phyloP scores from a whole-genome alignment of 2,797 vertebrate species.

The Micropoecilia bifurca region DNA sequence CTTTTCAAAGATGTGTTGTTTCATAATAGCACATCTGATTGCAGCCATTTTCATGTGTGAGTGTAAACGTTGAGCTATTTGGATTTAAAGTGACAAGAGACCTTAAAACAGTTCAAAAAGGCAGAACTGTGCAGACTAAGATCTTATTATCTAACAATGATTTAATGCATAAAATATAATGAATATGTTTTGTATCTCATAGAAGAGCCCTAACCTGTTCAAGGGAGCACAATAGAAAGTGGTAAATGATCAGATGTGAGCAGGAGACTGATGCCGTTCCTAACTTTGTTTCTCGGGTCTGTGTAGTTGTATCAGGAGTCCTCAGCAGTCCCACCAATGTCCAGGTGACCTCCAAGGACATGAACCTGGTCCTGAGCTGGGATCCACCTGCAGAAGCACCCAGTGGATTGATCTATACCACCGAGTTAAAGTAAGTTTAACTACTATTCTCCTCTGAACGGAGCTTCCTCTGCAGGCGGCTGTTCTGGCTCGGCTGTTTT shows the following conservation, averaged over 20 bases:
- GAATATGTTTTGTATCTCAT: no score
- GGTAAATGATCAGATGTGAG: neutral
- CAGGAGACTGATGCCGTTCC: neutral
- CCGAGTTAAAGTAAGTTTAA: conserved; percentile 58
- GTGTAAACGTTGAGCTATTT: no score
- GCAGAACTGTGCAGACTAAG: no score
- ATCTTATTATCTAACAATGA: no score
- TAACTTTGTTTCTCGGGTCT: neutral
- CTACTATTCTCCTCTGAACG: neutral
- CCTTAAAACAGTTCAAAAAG: no score
- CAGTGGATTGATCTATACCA: conserved; percentile 51
- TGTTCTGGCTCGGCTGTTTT: neutral
- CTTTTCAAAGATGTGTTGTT: no score
- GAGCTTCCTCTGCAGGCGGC: neutral
- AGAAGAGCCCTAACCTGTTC: no score
- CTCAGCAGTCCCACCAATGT: conserved; percentile 60
- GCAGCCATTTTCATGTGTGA: no score
- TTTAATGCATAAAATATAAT: no score
- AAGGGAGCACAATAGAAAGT: neutral
- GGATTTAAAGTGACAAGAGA: no score
- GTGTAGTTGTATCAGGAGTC: conserved; percentile 30
- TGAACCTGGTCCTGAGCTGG: conserved; percentile 78
- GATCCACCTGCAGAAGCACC: conserved; percentile 39
- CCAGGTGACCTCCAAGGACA: conserved; percentile 60
- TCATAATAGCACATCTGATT: no score